Evolutionary conservation across 1,140 invertebrate genomes (phyloP).

Genomic region (Leptonema lineaticorne): DNA sequence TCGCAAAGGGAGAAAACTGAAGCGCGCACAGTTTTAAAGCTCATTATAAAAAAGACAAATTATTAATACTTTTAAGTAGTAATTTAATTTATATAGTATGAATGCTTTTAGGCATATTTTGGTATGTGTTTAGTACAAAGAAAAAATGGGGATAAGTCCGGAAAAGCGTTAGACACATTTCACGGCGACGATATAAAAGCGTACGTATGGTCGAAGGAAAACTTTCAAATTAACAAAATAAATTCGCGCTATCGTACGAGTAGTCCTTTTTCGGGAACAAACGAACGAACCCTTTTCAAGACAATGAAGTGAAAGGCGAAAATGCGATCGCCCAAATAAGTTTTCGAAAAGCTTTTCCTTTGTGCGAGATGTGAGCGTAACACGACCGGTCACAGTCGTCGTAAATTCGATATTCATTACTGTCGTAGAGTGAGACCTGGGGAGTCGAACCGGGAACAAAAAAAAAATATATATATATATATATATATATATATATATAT

Average conservation of each 20-base stretch:
- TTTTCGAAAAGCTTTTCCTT: slow-evolving; percentile 4
- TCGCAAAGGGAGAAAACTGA: too few species aligned
- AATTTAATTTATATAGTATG: too few species aligned
- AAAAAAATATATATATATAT: too few species aligned
- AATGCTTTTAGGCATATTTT: too few species aligned
- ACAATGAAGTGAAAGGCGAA: neutral
- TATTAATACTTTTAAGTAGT: too few species aligned
- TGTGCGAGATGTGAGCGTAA: neutral
- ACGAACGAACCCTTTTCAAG: slow-evolving; percentile 8
- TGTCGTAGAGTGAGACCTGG: too few species aligned
- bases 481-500: too few species aligned
- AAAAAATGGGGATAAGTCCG: too few species aligned
- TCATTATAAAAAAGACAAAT: too few species aligned
- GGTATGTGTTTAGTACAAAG: too few species aligned
- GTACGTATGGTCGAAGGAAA: neutral
- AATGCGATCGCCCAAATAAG: slow-evolving; percentile 14
- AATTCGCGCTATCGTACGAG: slow-evolving; percentile 17
- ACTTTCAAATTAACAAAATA: slow-evolving; percentile 20
- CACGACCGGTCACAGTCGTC: slow-evolving; percentile 8
- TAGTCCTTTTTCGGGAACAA: neutral
- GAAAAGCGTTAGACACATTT: neutral
- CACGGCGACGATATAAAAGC: neutral
- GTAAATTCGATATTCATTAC: slow-evolving; percentile 41
- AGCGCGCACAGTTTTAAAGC: too few species aligned
- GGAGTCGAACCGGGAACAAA: too few species aligned